These are phyloP conservation scores for Eueremaeus valkanovi DNA, from an alignment of 2,888 invertebrate species.

Conservation along the genomic window DNA sequence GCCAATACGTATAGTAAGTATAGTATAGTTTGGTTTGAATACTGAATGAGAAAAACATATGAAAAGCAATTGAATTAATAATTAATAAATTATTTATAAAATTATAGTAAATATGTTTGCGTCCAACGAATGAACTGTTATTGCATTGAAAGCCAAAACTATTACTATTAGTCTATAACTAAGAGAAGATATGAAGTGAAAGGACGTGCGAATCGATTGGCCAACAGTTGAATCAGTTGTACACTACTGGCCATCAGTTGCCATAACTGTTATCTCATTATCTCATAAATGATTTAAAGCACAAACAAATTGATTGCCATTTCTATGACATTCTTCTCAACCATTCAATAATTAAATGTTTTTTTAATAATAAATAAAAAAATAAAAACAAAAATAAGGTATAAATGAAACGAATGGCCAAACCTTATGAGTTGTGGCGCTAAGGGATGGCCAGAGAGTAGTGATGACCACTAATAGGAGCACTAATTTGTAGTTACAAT, in stretches of 20 bases:
- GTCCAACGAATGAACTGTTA: too few relatives aligned
- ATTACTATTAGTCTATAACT: too few relatives aligned
- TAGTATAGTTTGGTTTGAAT: too few relatives aligned
- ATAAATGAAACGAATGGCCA: not conserved
- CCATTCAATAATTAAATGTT: not conserved
- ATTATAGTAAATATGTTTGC: too few relatives aligned
- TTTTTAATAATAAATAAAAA: not conserved
- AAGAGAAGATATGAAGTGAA: too few relatives aligned
- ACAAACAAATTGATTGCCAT: not conserved
- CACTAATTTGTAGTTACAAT: not conserved
- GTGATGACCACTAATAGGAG: not conserved
- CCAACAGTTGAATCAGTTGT: not conserved
- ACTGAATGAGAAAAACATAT: too few relatives aligned
- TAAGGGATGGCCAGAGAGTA: not conserved
- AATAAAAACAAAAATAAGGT: not conserved
- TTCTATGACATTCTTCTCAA: not conserved
- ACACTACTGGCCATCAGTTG: not conserved
- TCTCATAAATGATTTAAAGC: too few relatives aligned
- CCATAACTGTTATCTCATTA: not conserved
- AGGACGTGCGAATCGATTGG: not conserved
- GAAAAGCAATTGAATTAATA: too few relatives aligned
- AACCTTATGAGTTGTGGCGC: not conserved
- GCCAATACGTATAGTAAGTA: too few relatives aligned
- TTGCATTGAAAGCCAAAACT: too few relatives aligned
- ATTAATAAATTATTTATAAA: too few relatives aligned